Evolutionary conservation across 2,888 invertebrate genomes (phyloP).

Genomic region (Asteroscopus sphinx): DNA sequence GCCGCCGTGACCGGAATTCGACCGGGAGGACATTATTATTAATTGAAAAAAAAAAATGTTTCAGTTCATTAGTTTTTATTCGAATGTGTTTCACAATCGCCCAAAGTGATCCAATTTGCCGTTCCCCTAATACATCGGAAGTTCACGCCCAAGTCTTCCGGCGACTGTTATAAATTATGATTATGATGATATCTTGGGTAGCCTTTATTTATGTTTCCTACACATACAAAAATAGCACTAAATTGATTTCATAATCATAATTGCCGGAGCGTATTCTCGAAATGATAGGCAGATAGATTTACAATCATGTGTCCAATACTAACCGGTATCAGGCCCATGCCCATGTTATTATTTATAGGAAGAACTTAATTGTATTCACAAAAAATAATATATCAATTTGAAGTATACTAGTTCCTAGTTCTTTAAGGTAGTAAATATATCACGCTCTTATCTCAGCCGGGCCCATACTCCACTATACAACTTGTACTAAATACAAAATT

Average conservation of each 20-base stretch:
- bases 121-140: conserved; percentile 39
- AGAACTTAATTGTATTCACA: no score
- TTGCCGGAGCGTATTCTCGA: no score
- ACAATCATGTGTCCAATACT: no score
- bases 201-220: conserved; percentile 7
- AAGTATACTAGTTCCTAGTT: no score
- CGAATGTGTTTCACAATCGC: conserved; percentile 1
- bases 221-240: neutral
- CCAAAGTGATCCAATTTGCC: conserved; percentile 31
- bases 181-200: conserved; percentile 30
- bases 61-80: neutral
- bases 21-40: no score
- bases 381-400: no score
- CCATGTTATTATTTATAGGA: no score
- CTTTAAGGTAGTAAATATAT: neutral
- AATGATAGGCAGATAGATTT: no score
- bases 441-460: conserved; percentile 4
- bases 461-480: neutral
- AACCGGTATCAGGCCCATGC: no score
- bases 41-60: neutral
- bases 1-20: no score
- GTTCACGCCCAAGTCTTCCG: conserved; percentile 36
- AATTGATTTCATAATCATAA: no score
- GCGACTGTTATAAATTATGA: conserved; percentile 37
- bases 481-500: conserved; percentile 12